Evolutionary conservation across 2,797 vertebrate genomes (phyloP), one percentile per base, ranked within the genome.

Genomic region (Danio tinwini): DNA sequence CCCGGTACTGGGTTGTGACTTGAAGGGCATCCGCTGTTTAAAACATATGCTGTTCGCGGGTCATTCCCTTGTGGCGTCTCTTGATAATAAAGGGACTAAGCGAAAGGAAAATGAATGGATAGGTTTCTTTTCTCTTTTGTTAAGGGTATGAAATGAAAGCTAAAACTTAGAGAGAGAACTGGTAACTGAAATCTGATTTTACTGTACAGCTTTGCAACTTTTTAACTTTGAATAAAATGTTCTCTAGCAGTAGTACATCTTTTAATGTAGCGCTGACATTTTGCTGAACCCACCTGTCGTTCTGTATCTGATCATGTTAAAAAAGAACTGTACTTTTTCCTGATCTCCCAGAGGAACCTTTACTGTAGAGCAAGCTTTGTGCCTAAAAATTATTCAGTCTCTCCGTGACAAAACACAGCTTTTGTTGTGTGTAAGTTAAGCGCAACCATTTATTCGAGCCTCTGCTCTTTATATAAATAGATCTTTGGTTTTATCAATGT

Each of bases 371-470:
- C 8, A 47, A 74, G 55, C 12, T 19, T 55, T 55, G 45, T 16
- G 55, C 61, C 21, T 8, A 14, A 16, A 29, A 5, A 37, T 56
- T 55, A 44, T 76, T 76, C 49, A n/a, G 2, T 56, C 9, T 76
- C 21, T 55, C 39, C 55, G 59, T 11, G 49, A 72, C 56, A 81
- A 74, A 75, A 59, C 21, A 50, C 42, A 40, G 19, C 52, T 71
- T 37, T 44, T 82, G 74, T 70, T 81, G 56, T 82, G 81, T 76
- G 58, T 69, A 75, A 76, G 78, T 76, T 72, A 52, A 85, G 83
- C 47, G 69, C 71, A 78, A 88, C 84, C 76, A 81, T 78, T 58
- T 74, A 71, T 73, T 67, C 7, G 17, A 62, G 75, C 56, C 16
- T 42, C 52, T 64, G 62, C 74, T 74, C 53, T 73, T 68, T 71